Conservation (phyloP, 2,888 invertebrate genomes). For the Poecilobothrus nobilitatus region DNA sequence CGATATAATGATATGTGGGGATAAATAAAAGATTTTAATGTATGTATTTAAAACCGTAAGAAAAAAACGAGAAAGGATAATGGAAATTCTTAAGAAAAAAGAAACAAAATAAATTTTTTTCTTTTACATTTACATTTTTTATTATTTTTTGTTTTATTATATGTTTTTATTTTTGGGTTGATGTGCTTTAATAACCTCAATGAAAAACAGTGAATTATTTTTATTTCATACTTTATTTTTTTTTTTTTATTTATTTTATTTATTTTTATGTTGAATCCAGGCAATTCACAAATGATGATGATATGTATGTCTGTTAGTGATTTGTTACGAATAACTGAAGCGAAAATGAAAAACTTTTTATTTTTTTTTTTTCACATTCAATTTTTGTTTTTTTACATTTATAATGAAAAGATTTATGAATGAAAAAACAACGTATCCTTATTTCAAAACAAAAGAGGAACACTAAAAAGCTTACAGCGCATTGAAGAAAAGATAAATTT, state of each 20-base stretch:
- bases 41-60: not conserved
- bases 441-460: too few relatives aligned
- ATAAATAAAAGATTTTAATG: too few relatives aligned
- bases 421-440: not conserved
- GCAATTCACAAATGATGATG: not conserved
- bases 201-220: not conserved
- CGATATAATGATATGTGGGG: too few relatives aligned
- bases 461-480: too few relatives aligned
- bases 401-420: slow-evolving; percentile 4
- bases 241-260: not conserved
- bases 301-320: not conserved
- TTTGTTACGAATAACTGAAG: slow-evolving; percentile 1
- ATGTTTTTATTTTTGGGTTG: not conserved
- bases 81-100: too few relatives aligned
- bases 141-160: not conserved
- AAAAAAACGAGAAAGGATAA: not conserved
- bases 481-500: too few relatives aligned
- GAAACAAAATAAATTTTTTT: too few relatives aligned
- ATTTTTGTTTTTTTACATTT: not conserved
- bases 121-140: too few relatives aligned
- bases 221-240: not conserved
- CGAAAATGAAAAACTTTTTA: not conserved
- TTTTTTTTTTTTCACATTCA: too few relatives aligned
- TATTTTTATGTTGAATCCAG: not conserved
- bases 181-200: not conserved